phyloP scores from a whole-genome alignment of 2,888 invertebrate genomes.

The Drosophila greeni region DNA sequence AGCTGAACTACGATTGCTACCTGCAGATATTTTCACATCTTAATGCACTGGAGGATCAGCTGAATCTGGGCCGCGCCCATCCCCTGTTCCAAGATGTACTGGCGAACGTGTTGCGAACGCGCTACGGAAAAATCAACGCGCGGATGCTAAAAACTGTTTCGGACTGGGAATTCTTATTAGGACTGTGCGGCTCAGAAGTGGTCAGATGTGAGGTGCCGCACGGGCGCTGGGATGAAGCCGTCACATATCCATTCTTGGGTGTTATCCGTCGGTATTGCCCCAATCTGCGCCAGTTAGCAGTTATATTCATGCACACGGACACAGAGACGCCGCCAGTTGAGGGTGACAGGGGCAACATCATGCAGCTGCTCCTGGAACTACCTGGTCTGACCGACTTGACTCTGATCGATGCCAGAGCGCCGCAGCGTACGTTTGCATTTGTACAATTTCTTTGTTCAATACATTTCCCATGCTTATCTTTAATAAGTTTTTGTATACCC shows the following conservation, averaged over 20 bases:
- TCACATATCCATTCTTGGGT: slow-evolving; percentile 48
- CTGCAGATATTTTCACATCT: slow-evolving; percentile 53
- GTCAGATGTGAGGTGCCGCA: slow-evolving; percentile 50
- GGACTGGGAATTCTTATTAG: slow-evolving; percentile 55
- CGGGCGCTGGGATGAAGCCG: slow-evolving; percentile 52
- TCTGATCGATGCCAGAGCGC: slow-evolving; percentile 51
- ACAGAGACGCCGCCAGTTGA: slow-evolving; percentile 18
- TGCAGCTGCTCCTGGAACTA: slow-evolving; percentile 31
- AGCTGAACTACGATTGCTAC: slow-evolving; percentile 62
- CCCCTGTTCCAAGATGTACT: slow-evolving; percentile 43
- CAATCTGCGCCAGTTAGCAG: slow-evolving; percentile 44
- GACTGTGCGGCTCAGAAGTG: slow-evolving; percentile 47
- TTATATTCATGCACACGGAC: slow-evolving; percentile 53
- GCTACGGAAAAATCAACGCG: slow-evolving; percentile 47
- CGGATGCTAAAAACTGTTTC: slow-evolving; percentile 42
- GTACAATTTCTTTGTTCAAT: not conserved
- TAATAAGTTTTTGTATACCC: not conserved
- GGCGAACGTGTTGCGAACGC: slow-evolving; percentile 20
- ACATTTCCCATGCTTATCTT: not conserved
- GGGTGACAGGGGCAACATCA: slow-evolving; percentile 7
- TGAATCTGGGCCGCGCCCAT: slow-evolving; percentile 53
- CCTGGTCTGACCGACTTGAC: slow-evolving; percentile 48
- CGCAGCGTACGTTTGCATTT: slow-evolving; percentile 34
- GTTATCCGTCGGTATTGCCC: slow-evolving; percentile 43
- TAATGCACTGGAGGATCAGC: slow-evolving; percentile 47